A percentile compares a stretch with the other conserved stretches of the same genome.
These are phyloP conservation scores for Chouioia cunea DNA, from an alignment of 2,888 invertebrate species.

Conservation along the genomic window DNA sequence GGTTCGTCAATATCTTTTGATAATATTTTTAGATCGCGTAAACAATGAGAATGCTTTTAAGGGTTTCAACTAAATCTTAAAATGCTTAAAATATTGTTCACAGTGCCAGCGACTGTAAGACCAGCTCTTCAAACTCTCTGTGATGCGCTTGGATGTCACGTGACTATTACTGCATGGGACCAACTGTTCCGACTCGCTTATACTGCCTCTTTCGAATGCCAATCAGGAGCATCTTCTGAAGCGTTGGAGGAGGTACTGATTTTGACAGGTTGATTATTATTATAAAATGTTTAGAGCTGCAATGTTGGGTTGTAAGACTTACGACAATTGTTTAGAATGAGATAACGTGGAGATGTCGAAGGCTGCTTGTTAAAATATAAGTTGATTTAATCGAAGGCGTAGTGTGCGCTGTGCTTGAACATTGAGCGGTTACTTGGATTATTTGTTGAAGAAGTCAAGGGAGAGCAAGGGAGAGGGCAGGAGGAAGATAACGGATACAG, in stretches of 20 bases:
- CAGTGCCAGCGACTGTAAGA: conserved; percentile 77
- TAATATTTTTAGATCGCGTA: too few species aligned
- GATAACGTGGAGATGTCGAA: too few species aligned
- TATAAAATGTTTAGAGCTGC: too few species aligned
- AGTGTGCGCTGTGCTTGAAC: too few species aligned
- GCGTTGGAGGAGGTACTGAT: conserved; percentile 52
- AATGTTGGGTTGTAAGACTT: too few species aligned
- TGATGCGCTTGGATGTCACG: conserved; percentile 83
- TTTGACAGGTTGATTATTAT: too few species aligned
- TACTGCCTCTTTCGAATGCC: conserved; percentile 68
- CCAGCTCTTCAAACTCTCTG: conserved; percentile 81
- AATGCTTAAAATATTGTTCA: conserved; percentile 28
- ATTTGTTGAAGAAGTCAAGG: conserved; percentile 18
- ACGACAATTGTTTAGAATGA: too few species aligned
- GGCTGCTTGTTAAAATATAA: too few species aligned
- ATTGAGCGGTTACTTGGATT: not conserved
- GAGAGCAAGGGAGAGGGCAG: not conserved
- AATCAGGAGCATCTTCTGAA: conserved; percentile 55
- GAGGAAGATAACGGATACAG: conserved; percentile 70
- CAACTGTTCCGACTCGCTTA: conserved; percentile 73
- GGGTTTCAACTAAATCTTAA: not conserved
- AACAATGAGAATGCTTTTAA: too few species aligned
- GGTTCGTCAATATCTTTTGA: too few species aligned
- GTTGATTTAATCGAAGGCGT: too few species aligned
- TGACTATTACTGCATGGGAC: conserved; percentile 86